Percentiles rank a stretch among this genome's conserved stretches.
phyloP scores from a whole-genome alignment of 2,888 invertebrate genomes.

The Steromphala cineraria region DNA sequence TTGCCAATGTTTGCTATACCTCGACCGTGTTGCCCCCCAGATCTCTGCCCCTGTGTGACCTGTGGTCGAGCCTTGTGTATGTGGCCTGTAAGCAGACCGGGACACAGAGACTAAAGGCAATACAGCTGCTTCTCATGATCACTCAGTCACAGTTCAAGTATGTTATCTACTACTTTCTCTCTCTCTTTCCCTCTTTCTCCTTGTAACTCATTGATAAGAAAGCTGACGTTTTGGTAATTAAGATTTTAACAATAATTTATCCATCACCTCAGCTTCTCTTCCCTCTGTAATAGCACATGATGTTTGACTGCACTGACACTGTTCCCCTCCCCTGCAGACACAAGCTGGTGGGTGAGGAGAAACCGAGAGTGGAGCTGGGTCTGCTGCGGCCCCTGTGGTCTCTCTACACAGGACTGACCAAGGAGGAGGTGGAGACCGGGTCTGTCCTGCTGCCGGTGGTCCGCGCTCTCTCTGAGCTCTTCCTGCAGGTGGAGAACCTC shows the following conservation, averaged over 20 bases:
- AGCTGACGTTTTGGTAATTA: too few relatives aligned
- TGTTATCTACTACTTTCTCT: neutral
- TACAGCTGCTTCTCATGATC: slow-evolving; percentile 68
- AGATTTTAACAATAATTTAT: too few relatives aligned
- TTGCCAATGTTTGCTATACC: neutral
- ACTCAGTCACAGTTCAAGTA: slow-evolving; percentile 58
- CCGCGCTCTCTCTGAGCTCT: slow-evolving; percentile 71
- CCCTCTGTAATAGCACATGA: too few relatives aligned
- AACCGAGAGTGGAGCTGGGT: slow-evolving; percentile 59
- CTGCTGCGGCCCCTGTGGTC: slow-evolving; percentile 69
- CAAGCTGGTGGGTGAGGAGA: neutral
- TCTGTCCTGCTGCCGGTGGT: slow-evolving; percentile 61
- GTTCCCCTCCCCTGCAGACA: neutral
- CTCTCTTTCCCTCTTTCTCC: neutral
- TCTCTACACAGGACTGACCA: slow-evolving; percentile 61
- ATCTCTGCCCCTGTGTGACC: slow-evolving; percentile 61
- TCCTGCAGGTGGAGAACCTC: slow-evolving; percentile 70
- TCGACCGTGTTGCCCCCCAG: slow-evolving; percentile 40
- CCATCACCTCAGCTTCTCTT: too few relatives aligned
- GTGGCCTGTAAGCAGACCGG: slow-evolving; percentile 72
- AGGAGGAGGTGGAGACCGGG: slow-evolving; percentile 51
- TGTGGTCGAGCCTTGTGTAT: slow-evolving; percentile 71
- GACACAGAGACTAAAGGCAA: slow-evolving; percentile 68
- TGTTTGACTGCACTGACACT: neutral
- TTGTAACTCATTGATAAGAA: too few relatives aligned